Evolutionary conservation across 2,797 vertebrate species (phyloP), one percentile per base, ranked within the genome.

Genomic region (Staurois parvus): DNA sequence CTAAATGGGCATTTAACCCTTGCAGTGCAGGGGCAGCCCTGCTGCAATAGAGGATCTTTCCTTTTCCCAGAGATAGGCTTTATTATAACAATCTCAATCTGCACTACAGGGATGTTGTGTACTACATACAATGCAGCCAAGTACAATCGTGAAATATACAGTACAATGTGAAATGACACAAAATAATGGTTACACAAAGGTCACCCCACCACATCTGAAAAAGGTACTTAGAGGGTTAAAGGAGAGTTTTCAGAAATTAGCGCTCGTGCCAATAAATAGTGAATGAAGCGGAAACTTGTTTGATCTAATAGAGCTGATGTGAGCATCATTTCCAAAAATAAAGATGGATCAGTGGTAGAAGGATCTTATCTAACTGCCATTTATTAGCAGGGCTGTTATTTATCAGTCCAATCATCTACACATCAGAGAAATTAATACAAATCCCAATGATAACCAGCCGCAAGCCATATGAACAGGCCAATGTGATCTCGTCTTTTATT

Each of bases 361-460:
- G 66, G 29, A 2, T 69, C 26, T 56, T 80, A 34, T 70, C 67
- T 59, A 66, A 78, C 26, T 28, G 28, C 34, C 30, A 26, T 66
- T 42, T 40, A 28, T 42, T 78, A n/a, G 69, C 26, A 79, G 21
- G 5, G 66, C 29, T 72, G 67, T 32, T 80, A 59, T 48, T 80
- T 56, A 70, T 80, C 78, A 32, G 29, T 17, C 28, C 15, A 29
- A 34, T 29, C 40, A 80, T 72, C 67, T 59, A 13, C n/a, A 56
- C 67, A 56, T 32, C 42, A 72, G 69, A n/a, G 78, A 56, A 48
- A 79, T 52, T 6, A 45, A 48, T 13, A n/a, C 10, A 6, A 30
- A 80, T 59, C 67, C 78, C 9, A 26, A 24, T 26, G 67, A 80
- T 56, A 37, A 80, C 6, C 59, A 64, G 62, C 77, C 77, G 12